Base-by-base conservation (phyloP, 2,797 vertebrate species). In the Megalops cyprinoides region DNA sequence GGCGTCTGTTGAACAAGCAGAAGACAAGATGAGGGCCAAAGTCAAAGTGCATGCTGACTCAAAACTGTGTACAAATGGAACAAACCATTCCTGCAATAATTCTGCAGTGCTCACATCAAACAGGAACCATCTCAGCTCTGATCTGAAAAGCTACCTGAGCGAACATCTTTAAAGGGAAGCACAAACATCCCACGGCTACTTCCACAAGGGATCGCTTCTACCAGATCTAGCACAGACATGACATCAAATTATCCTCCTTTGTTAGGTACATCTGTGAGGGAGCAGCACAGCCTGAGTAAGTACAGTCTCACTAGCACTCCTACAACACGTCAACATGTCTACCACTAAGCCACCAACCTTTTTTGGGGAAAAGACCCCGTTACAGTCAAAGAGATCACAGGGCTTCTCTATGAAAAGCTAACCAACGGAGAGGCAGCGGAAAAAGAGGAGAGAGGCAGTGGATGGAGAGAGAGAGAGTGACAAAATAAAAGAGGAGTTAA, bases 361-460 rank as follows among this genome's bases (percentile, higher is more conserved):
- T 92, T 97, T 96, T 3, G 96, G 97, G 87, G 97, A 97, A 94
- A 97, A 97, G 83, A 97, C 96, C 93, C 97, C 96, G 89, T 89
- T 95, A 95, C 96, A 96, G 90, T 97, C 96, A 95, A 94, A 97
- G 90, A 97, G 94, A 91, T 97, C 96, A 91, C 95, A 97, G 86
- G 96, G 94, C 91, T 94, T 96, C 93, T 95, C 92, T 92, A 87
- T 87, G 86, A 95, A 96, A 91, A 92, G 93, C 94, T 96, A 93
- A 92, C 86, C 94, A 87, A 67, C 87, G 87, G 86, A 92, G 82
- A 82, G 60, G 89, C 89, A 91, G 86, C 87, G 86, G 46, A 46
- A 82, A 76, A 84, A 58, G 44, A 44, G 82, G 62, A 82, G 75
- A 86, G 82, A 87, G 65, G 58, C 42, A 25, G 74, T 49, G 48